Conservation (phyloP, 2,888 invertebrate genomes). For the Cephus sareptanus region DNA sequence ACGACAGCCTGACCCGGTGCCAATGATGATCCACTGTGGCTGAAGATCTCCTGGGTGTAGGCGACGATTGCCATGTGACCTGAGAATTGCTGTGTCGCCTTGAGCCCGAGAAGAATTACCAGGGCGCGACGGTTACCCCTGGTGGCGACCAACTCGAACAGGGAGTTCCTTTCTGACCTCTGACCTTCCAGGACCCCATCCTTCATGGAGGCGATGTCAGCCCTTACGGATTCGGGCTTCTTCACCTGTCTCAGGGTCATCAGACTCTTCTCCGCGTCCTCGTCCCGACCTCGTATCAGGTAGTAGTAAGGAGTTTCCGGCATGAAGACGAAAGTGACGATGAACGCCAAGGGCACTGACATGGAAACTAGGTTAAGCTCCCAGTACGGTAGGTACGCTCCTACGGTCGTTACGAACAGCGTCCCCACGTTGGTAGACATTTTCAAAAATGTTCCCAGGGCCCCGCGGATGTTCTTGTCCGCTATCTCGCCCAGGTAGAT, state of each 20-base stretch:
- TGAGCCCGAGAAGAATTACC: conserved; percentile 71
- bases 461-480: conserved; percentile 69
- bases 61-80: conserved; percentile 72
- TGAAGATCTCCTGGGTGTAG: conserved; percentile 74
- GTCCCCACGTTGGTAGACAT: conserved; percentile 66
- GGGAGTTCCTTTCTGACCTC: conserved; percentile 63
- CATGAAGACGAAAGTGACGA: conserved; percentile 71
- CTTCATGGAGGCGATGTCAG: conserved; percentile 70
- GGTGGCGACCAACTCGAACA: conserved; percentile 67
- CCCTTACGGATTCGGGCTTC: conserved; percentile 67
- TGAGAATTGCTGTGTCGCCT: conserved; percentile 73
- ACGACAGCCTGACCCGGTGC: conserved; percentile 69
- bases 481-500: conserved; percentile 73
- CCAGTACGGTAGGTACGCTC: conserved; percentile 67
- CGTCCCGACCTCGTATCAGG: conserved; percentile 68
- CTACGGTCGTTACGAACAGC: conserved; percentile 57
- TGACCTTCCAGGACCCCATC: conserved; percentile 69
- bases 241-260: conserved; percentile 70
- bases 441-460: conserved; percentile 70
- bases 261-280: conserved; percentile 70
- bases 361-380: conserved; percentile 69
- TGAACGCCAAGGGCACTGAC: conserved; percentile 69
- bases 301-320: conserved; percentile 76
- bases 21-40: conserved; percentile 67
- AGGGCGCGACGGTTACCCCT: conserved; percentile 71